phyloP scores from a whole-genome alignment of 2,888 invertebrate species.

The Nycteola revayana region DNA sequence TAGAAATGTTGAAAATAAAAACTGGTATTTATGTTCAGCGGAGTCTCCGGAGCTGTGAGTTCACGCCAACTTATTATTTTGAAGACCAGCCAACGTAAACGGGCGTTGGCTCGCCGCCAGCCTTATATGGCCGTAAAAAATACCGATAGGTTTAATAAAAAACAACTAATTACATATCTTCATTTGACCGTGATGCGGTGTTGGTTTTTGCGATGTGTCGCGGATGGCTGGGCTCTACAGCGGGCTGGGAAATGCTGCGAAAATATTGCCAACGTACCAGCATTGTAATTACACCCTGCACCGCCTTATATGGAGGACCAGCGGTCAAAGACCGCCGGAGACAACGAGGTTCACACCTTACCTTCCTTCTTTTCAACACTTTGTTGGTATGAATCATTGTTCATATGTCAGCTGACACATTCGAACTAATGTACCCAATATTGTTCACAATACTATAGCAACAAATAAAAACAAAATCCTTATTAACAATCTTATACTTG shows the following conservation, averaged over 20 bases:
- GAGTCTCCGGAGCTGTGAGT: constrained; percentile 25
- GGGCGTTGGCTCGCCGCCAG: constrained; percentile 60
- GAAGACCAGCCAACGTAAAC: constrained; percentile 61
- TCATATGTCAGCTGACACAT: no score
- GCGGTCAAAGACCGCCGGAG: constrained; percentile 32
- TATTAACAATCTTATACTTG: no score
- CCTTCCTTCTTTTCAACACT: no score
- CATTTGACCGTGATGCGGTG: constrained; percentile 76
- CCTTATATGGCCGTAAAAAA: constrained; percentile 62
- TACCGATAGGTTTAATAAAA: constrained; percentile 59
- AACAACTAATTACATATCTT: constrained; percentile 75
- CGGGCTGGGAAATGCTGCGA: constrained; percentile 63
- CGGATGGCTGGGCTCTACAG: constrained; percentile 47
- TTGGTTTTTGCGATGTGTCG: constrained; percentile 61
- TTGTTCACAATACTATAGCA: no score
- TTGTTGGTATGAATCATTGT: no score
- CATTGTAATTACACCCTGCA: constrained; percentile 34
- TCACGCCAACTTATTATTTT: constrained; percentile 51
- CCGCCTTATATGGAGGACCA: constrained; percentile 32
- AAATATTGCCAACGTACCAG: constrained; percentile 34
- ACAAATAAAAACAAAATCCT: no score
- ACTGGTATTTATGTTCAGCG: constrained; percentile 34
- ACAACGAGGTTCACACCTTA: constrained; percentile 2
- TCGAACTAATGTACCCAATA: no score
- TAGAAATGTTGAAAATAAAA: constrained; percentile 49